Percentiles rank a stretch among this genome's conserved stretches.
Conservation (phyloP, 2,113 vertebrate species). For the Alosa alosa region DNA sequence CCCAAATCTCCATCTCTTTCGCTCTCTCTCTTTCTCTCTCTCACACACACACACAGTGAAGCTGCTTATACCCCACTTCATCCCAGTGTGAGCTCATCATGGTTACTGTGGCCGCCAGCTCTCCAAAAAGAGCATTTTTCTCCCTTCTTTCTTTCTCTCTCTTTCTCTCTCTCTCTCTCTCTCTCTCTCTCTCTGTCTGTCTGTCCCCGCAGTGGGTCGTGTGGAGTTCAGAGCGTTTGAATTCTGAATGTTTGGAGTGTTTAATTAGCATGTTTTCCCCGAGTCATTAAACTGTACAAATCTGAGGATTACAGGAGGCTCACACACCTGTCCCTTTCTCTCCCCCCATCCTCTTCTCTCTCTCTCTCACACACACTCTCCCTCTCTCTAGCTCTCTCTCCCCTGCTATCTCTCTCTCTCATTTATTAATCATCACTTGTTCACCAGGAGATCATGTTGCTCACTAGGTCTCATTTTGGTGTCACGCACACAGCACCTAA, state of each 20-base stretch:
- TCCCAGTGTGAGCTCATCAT: neutral
- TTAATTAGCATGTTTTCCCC: constrained; percentile 80
- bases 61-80: neutral
- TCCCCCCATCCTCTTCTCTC: neutral
- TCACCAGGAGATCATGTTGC: constrained; percentile 86
- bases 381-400: constrained; percentile 52
- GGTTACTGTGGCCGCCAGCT: neutral
- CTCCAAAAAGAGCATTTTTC: neutral
- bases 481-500: constrained; percentile 80
- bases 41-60: neutral
- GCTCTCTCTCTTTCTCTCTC: no score
- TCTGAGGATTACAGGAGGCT: constrained; percentile 51
- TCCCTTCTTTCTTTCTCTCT: neutral
- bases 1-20: no score
- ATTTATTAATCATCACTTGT: constrained; percentile 38
- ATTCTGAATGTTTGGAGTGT: constrained; percentile 71
- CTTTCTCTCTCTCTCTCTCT: neutral
- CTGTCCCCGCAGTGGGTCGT: constrained; percentile 69
- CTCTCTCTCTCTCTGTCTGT: neutral
- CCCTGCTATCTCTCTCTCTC: constrained; percentile 47
- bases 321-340: neutral
- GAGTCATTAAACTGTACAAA: constrained; percentile 86
- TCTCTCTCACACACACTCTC: constrained; percentile 6
- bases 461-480: constrained; percentile 82
- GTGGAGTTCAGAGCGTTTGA: constrained; percentile 77